Base-by-base conservation (phyloP, 2,888 invertebrate genomes). In the Scotopteryx bipunctaria region DNA sequence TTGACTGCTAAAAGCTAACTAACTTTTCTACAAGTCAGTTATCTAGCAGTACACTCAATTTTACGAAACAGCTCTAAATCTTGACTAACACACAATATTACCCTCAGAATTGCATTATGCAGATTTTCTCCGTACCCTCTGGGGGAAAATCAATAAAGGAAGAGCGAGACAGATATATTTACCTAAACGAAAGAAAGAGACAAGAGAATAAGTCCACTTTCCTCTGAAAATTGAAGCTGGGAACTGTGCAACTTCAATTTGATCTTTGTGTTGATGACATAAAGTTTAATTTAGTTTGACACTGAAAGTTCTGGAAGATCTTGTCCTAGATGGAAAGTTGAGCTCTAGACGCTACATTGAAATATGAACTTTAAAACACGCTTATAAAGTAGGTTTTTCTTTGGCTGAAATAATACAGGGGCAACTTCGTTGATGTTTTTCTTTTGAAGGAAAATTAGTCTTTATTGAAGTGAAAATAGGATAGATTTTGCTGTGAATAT, bases 61-160 rank as follows among this genome's bases (percentile, higher is more conserved):
- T 19, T 35, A 15, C 23, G 27, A 45, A 35, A 52, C 41, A 15
- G 31, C 9, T 27, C 31, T 57, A 58, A 52, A 59, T 59, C 61
- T 47, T 27, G 21, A 8, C 36, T 27, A 56, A 48, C 40, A 43
- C 48, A 27, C 43, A 38, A 57, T 38, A 60, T 60, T 49, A 47
- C 50, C 29, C 43, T 40, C 31, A 36, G 52, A 62, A 59, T 61
- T 57, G 61, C 59, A 55, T 31, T 63, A 65, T 65, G 65, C 63
- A 63, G 61, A 65, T 60, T 61, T 55, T 15, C 52, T 55, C 59
- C n/a, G n/a, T 55, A 49, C 42, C 42, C 49, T 32, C 44, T 15
- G 27, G 15, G n/a, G 53, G 63, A 64, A 66, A 64, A 66, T 64
- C 64, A 64, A 64, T 64, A 66, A 38, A 32, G 45, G 32, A 29